phyloP scores from a whole-genome alignment of 2,113 vertebrate species.

The Hystrix cristata region DNA sequence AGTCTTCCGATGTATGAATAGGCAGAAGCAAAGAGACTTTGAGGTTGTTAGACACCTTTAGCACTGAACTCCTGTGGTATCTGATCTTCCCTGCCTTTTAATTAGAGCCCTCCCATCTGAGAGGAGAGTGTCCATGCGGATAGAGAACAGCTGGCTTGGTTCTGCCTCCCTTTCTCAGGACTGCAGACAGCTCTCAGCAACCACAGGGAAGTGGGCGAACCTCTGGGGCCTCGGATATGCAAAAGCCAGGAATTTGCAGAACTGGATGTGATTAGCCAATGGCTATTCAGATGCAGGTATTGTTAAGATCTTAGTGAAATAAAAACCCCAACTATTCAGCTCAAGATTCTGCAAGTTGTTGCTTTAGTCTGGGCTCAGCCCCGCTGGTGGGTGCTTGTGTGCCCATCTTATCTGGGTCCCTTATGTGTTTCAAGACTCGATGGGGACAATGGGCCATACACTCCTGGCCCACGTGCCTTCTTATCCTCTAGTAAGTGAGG shows the following conservation, averaged over 20 bases:
- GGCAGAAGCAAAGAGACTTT: constrained; percentile 85
- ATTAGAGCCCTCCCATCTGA: constrained; percentile 76
- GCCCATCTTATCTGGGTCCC: not conserved
- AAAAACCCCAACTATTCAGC: not conserved
- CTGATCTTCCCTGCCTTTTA: constrained; percentile 77
- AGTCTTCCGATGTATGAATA: constrained; percentile 83
- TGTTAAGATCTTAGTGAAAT: not conserved
- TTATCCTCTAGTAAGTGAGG: not conserved
- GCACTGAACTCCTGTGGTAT: constrained; percentile 75
- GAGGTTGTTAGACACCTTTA: constrained; percentile 80
- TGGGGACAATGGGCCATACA: not conserved
- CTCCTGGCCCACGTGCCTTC: not conserved
- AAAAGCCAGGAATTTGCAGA: constrained; percentile 37
- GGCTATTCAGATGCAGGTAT: not conserved
- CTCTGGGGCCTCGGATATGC: constrained; percentile 3
- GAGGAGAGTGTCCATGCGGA: constrained; percentile 7
- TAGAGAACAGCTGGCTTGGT: constrained; percentile 3
- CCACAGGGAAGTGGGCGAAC: not conserved
- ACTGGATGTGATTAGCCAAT: not conserved
- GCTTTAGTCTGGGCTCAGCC: not conserved
- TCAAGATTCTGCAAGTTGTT: not conserved
- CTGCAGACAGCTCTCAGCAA: constrained; percentile 5
- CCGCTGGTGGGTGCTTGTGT: not conserved
- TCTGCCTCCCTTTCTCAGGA: constrained; percentile 69
- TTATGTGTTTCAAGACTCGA: not conserved